Conservation (phyloP, 2,797 vertebrate species). For the Lerista edwardsae region DNA sequence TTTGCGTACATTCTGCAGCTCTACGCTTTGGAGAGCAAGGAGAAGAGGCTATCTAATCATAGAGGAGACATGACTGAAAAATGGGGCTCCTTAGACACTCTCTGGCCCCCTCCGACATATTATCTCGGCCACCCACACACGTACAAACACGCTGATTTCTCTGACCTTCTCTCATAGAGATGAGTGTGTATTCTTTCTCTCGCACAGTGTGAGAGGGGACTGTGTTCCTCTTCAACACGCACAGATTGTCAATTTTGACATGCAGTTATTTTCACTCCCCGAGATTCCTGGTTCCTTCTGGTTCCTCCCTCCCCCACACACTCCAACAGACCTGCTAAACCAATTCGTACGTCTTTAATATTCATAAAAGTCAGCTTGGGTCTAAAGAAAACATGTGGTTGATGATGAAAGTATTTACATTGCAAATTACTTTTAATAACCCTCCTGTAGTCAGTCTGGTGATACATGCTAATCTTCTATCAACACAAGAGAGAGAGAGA, state of each 20-base stretch:
- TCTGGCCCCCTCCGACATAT: neutral
- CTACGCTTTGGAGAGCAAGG: neutral
- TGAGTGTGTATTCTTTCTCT: neutral
- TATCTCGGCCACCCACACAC: neutral
- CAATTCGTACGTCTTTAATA: constrained; percentile 56
- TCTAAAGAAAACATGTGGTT: constrained; percentile 60
- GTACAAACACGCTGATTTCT: neutral
- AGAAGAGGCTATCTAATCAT: neutral
- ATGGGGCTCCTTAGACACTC: neutral
- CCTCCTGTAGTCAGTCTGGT: constrained; percentile 62
- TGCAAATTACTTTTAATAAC: constrained; percentile 70
- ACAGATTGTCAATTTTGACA: neutral
- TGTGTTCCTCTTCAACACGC: neutral
- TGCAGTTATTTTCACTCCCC: neutral
- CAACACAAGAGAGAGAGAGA: constrained; percentile 26
- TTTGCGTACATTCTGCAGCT: neutral
- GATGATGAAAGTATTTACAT: constrained; percentile 72
- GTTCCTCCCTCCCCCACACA: neutral
- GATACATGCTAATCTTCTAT: constrained; percentile 68
- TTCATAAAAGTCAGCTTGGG: constrained; percentile 59
- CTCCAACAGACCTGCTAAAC: constrained; percentile 48
- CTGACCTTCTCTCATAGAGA: neutral
- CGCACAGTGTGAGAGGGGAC: neutral
- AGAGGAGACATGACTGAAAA: too few relatives aligned
- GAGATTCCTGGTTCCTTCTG: neutral